Conservation (phyloP, 2,797 vertebrate species). For the Myotis daubentonii region DNA sequence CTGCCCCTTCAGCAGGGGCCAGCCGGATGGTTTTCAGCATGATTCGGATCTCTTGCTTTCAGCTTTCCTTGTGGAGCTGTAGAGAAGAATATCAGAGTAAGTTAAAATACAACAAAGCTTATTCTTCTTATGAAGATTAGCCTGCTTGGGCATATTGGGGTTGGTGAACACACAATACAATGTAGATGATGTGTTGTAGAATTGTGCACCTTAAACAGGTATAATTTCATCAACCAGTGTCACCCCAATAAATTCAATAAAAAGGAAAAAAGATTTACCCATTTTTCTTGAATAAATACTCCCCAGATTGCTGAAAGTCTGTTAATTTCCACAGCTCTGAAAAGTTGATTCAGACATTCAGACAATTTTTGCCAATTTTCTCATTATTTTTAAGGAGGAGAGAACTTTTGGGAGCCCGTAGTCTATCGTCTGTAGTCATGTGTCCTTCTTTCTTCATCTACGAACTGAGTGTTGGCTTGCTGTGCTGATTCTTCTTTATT, state of each 20-base stretch:
- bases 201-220: neutral
- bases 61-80: neutral
- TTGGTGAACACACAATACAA: neutral
- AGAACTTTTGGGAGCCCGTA: neutral
- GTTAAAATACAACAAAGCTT: neutral
- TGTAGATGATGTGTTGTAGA: neutral
- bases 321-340: neutral
- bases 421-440: neutral
- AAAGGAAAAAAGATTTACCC: neutral
- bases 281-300: neutral
- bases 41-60: neutral
- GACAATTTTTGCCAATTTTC: neutral
- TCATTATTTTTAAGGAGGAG: neutral
- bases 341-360: neutral
- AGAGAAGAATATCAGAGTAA: neutral
- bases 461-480: neutral
- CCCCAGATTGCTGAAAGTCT: neutral
- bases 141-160: neutral
- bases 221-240: neutral
- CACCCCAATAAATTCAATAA: neutral
- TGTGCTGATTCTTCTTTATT: neutral
- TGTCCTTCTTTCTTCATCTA: neutral
- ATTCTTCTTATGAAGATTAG: neutral
- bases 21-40: neutral
- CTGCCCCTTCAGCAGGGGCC: neutral